Base-by-base conservation (phyloP, 2,113 vertebrate genomes). In the Nannobrachium achirus region DNA sequence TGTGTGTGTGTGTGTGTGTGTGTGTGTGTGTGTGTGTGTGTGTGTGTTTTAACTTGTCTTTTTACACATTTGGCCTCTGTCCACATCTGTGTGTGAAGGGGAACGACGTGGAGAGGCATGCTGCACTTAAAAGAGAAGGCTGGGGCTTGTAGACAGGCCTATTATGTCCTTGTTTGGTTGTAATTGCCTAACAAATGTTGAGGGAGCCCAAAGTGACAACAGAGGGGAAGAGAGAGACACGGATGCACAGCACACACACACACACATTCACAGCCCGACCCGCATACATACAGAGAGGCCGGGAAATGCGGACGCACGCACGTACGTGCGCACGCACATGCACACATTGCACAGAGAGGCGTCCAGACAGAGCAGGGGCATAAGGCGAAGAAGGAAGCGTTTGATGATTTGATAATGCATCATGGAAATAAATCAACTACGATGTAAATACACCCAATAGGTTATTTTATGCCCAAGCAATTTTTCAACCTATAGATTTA, bases 101-200 rank as follows among this genome's bases (percentile, higher is more conserved):
- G 49, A 8, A 55, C 69, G 67, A 78, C n/a, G n/a, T n/a, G n/a
- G 71, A 71, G 46, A 63, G 56, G 25, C 25, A 33, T 61, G 66
- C 46, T 63, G 59, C 38, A 64, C 45, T 67, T 69, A 63, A 65
- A 88, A 80, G 75, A 48, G 60, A 70, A 53, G 55, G 51, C 49
- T n/a, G 16, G 16, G 56, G 61, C 67, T 64, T 40, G 50, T 59
- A 63, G 73, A 60, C 78, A 8, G 52, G 68, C 67, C 63, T 56
- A 78, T 89, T 86, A 68, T 69, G 71, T 77, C 66, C 73, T 85
- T 58, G 71, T 89, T 90, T 86, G 83, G 76, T 73, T 86, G 84
- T 83, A 86, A 89, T 91, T 90, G 87, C 89, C 78, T 82, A 86
- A 91, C 86, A 90, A 89, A 92, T 89, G 85, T 86, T 79, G 48